These are phyloP conservation scores for Carposina sasakii DNA, from an alignment of 1,140 invertebrate genomes.

Conservation along the genomic window DNA sequence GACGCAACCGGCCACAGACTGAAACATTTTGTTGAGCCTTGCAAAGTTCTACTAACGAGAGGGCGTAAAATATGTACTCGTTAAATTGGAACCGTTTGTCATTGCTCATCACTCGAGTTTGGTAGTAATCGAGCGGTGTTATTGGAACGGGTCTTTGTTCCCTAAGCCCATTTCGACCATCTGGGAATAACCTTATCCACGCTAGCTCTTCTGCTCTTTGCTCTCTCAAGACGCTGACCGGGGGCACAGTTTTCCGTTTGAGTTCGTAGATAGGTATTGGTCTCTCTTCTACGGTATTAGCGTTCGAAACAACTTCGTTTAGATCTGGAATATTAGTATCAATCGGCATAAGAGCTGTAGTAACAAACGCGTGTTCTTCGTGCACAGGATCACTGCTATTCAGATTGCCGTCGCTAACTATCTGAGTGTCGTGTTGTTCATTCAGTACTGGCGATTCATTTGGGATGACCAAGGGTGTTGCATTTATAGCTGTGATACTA, in stretches of 20 bases:
- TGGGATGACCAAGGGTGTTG: neutral
- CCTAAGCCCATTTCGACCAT: slow-evolving; percentile 38
- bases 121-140: slow-evolving; percentile 32
- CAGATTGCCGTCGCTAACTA: too few relatives aligned
- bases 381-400: neutral
- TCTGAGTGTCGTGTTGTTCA: neutral
- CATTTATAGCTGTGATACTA: neutral
- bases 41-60: slow-evolving; percentile 24
- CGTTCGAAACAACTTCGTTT: neutral
- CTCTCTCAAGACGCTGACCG: too few relatives aligned
- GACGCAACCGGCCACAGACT: slow-evolving; percentile 21
- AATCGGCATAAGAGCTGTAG: neutral
- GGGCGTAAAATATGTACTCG: slow-evolving; percentile 27
- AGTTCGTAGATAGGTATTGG: neutral
- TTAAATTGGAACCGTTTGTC: slow-evolving; percentile 22
- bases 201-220: slow-evolving; percentile 47
- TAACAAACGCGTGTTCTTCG: neutral
- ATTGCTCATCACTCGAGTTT: slow-evolving; percentile 18
- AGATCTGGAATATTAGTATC: neutral
- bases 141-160: slow-evolving; percentile 32
- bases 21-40: slow-evolving; percentile 20
- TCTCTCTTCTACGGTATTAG: too few relatives aligned
- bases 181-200: slow-evolving; percentile 43
- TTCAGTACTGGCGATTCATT: neutral
- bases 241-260: too few relatives aligned